phyloP scores from a whole-genome alignment of 1,140 invertebrate species.

The Drosophila teissieri region DNA sequence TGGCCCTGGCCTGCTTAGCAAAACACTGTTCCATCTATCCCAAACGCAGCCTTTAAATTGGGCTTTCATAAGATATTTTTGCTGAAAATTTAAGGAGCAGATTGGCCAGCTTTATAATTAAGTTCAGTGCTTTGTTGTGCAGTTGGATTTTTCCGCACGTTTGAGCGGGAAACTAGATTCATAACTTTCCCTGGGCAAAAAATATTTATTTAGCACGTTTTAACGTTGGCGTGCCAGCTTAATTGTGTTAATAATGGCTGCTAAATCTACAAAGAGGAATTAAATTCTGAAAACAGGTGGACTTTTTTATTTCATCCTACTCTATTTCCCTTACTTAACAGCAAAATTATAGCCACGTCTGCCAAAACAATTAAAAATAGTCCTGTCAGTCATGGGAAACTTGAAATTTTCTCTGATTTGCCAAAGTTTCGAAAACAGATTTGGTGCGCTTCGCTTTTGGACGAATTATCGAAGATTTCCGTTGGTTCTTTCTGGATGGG shows the following conservation, averaged over 20 bases:
- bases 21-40: slow-evolving; percentile 21
- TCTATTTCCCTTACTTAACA: not conserved
- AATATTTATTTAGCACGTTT: slow-evolving; percentile 25
- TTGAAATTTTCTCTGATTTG: slow-evolving; percentile 28
- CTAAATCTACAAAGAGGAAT: not conserved
- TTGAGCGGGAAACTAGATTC: slow-evolving; percentile 10
- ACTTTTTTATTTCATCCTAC: not conserved
- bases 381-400: slow-evolving; percentile 10
- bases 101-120: slow-evolving; percentile 14
- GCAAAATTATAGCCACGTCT: not conserved
- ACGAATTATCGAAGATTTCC: slow-evolving; percentile 30
- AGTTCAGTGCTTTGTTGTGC: slow-evolving; percentile 1
- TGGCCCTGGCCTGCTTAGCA: slow-evolving; percentile 46
- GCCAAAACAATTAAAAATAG: not conserved
- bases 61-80: slow-evolving; percentile 3
- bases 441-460: slow-evolving; percentile 27
- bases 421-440: slow-evolving; percentile 28
- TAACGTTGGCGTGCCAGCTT: not conserved
- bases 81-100: not conserved
- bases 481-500: slow-evolving; percentile 1
- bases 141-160: slow-evolving; percentile 23
- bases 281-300: not conserved
- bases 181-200: slow-evolving; percentile 9
- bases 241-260: slow-evolving; percentile 3
- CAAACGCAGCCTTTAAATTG: slow-evolving; percentile 20